Evolutionary conservation across 2,113 vertebrate genomes (phyloP), one percentile per base, ranked within the genome.

Genomic region (Psammodynastes pulverulentus): DNA sequence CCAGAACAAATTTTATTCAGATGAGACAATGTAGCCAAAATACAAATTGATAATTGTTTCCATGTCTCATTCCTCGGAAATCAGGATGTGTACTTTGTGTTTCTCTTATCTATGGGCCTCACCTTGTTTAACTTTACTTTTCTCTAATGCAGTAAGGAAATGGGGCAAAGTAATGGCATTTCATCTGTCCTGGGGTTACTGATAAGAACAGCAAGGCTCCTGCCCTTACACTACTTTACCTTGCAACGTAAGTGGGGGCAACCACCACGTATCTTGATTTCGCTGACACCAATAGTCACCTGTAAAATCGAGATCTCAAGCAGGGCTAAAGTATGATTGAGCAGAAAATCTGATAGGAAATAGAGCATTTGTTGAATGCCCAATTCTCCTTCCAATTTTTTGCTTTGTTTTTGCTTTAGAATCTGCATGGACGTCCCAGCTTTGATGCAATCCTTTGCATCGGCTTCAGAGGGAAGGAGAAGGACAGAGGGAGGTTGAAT

Each of bases 11-110:
- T 58, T n/a, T 13, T 26, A 62, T 48, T 89, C 54, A 17, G 24
- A 62, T 62, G 54, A 89, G 10, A 48, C 3, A 10, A 90, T 72
- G 48, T 62, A 51, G n/a, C 10, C 58, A 79, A 90, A 90, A 72
- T 39, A 51, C 62, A 72, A 24, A 51, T 79, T 90, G 49, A 24
- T 89, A 89, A 49, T 89, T 90, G 9, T 72, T 90, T 90, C 89
- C 89, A 90, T 90, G 62, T 90, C 89, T 90, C 89, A 90, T 90
- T 46, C 89, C 89, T 51, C 46, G 51, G 89, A 48, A 90, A 49
- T 90, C 89, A 90, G 89, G 58, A 90, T n/a, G 29, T 72, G 29
- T 23, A 51, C 46, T 90, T 90, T 79, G 89, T 51, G 46, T 3
- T 51, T 72, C 58, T 72, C 58, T 90, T 90, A 79, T 90, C 89